Base-by-base conservation (phyloP, 2,113 vertebrate genomes). In the Callopanchax toddi region DNA sequence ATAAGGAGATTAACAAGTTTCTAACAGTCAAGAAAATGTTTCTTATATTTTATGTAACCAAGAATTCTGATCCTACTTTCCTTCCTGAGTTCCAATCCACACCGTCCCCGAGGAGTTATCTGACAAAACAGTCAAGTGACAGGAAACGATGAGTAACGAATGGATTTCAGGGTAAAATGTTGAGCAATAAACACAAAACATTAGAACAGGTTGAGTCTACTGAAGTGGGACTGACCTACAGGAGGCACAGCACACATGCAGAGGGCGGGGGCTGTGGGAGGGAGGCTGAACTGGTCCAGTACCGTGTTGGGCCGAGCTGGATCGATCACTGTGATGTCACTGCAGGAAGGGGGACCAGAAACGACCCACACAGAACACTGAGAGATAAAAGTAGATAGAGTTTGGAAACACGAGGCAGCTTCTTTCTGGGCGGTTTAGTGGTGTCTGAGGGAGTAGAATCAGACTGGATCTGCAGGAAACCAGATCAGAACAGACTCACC, bases 1-100 rank as follows among this genome's bases (percentile, higher is more conserved):
- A 46, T 4, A 25, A 16, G 54, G 1, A 23, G 5, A 18, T 6
- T 18, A 16, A 0, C 21, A n/a, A 48, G 5, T n/a, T n/a, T n/a
- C n/a, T n/a, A 22, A 40, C 20, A 48, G 5, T 32, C 11, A 39
- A 2, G 11, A 46, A 18, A 48, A 56, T 34, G n/a, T 21, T 9
- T 42, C 29, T 20, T 16, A 53, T 60, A 3, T 34, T 70, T 29
- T n/a, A 34, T 20, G 40, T 5, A 42, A 2, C 20, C n/a, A 55
- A 65, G 18, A 32, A 16, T 61, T 9, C 46, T 55, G 74, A 23
- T 32, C 18, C 66, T 79, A 93, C 92, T 91, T 91, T 90, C 92
- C 92, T 88, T 93, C 92, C 86, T 92, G 92, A 73, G 92, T 92
- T 71, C 92, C 92, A 67, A 93, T 91, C 92, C 92, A 93, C 66